These are phyloP conservation scores for Tokudaia tokunoshimensis DNA, from an alignment of 2,797 vertebrate genomes.

Conservation along the genomic window DNA sequence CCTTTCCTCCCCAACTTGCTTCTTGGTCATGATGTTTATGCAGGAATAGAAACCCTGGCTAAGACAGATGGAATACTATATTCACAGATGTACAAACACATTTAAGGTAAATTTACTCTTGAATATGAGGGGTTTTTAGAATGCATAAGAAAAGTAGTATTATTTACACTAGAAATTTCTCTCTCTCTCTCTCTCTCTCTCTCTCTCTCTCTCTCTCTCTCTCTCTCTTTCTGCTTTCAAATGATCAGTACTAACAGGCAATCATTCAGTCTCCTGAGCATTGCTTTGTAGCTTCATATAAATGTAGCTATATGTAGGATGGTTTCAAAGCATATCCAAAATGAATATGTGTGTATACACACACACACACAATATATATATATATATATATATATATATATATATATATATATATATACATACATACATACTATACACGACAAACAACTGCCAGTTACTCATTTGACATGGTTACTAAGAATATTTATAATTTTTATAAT, in stretches of 20 bases:
- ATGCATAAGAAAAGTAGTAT: conserved; percentile 76
- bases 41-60: no score
- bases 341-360: background rate
- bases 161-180: conserved; percentile 62
- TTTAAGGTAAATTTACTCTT: conserved; percentile 78
- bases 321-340: conserved; percentile 15
- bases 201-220: no score
- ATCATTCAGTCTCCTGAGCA: conserved; percentile 53
- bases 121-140: conserved; percentile 66
- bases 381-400: background rate
- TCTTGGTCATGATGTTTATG: no score
- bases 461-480: conserved; percentile 51
- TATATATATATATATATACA: background rate
- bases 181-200: conserved; percentile 62
- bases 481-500: conserved; percentile 69
- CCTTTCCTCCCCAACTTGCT: no score
- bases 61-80: background rate
- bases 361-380: background rate
- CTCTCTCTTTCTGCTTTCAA: conserved; percentile 12
- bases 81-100: conserved; percentile 70
- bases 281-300: conserved; percentile 35
- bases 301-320: conserved; percentile 53
- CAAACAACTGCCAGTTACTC: conserved; percentile 41
- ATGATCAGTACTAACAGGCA: conserved; percentile 47
- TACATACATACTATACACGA: background rate